A percentile compares a stretch with the other conserved stretches of the same genome.
Evolutionary conservation across 1,140 invertebrate species (phyloP).

Genomic region (Acromyrmex charruanus): DNA sequence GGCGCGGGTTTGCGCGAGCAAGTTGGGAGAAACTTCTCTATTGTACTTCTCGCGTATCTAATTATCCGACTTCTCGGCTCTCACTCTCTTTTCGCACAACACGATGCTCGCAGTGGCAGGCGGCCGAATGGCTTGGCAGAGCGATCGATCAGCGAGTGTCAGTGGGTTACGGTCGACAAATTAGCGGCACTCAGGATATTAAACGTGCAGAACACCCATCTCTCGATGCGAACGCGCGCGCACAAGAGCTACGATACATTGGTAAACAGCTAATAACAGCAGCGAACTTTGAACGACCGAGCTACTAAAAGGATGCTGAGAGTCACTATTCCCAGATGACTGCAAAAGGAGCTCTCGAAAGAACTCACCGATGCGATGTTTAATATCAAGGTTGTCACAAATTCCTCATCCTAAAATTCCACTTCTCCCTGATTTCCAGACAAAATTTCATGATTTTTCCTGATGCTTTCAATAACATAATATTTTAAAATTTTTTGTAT

Average conservation of each 20-base stretch:
- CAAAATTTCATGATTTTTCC: too few species aligned
- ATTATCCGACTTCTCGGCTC: slow-evolving; percentile 74
- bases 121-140: slow-evolving; percentile 51
- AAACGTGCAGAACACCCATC: slow-evolving; percentile 72
- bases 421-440: too few species aligned
- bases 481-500: too few species aligned
- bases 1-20: slow-evolving; percentile 2
- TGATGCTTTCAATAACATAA: too few species aligned
- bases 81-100: slow-evolving; percentile 35
- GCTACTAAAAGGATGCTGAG: slow-evolving; percentile 58
- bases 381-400: not conserved
- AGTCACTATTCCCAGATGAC: not conserved
- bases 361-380: not conserved
- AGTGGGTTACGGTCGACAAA: slow-evolving; percentile 80
- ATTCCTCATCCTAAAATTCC: too few species aligned
- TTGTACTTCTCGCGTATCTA: slow-evolving; percentile 74
- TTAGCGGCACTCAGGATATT: slow-evolving; percentile 85
- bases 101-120: slow-evolving; percentile 6
- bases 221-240: slow-evolving; percentile 25
- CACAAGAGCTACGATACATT: slow-evolving; percentile 53
- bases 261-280: slow-evolving; percentile 71
- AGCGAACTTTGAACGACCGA: slow-evolving; percentile 63
- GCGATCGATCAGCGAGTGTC: slow-evolving; percentile 81
- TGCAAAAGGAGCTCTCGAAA: not conserved
- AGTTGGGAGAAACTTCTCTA: slow-evolving; percentile 70